Evolutionary conservation across 2,797 vertebrate genomes (phyloP), one percentile per base, ranked within the genome.

Genomic region (Notolepis coatsorum): DNA sequence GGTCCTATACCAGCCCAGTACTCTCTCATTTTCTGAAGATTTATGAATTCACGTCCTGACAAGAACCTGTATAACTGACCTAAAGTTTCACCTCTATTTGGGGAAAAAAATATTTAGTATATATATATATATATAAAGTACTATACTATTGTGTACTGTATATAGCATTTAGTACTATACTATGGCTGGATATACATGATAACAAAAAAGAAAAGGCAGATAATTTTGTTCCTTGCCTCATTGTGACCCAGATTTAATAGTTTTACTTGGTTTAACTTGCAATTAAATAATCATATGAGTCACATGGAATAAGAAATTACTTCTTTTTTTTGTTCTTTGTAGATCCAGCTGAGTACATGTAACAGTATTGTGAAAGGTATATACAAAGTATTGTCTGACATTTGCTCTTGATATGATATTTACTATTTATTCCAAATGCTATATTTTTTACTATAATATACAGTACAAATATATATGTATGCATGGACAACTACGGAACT

Each of bases 401-500:
- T 80, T 89, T 87, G 80, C 61, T 72, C 80, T 81, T 81, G 80
- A 72, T 86, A 92, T 75, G 57, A 89, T 89, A 89, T 80, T 55
- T 90, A 79, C 81, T 93, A 93, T 94, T 92, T 94, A 93, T 93
- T 93, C 87, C 30, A 86, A 92, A 92, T 86, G 71, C 76, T 93
- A 89, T 93, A 92, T 91, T 93, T 93, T 91, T 89, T 86, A 91
- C 75, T 84, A 85, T 90, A 92, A 85, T 90, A 92, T 90, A 88
- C 80, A 82, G 48, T 82, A 86, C 86, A 91, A 85, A 87, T 84
- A 86, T 86, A 91, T 86, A 87, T 84, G 77, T 91, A 91, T 92
- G 89, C 89, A 92, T 91, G 91, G 86, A 88, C 72, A 82, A 83
- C 75, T 85, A 87, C 67, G 38, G 62, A 75, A 61, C 65, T 73